phyloP scores from a whole-genome alignment of 1,140 invertebrate species.

The Hesperophylax magnus region DNA sequence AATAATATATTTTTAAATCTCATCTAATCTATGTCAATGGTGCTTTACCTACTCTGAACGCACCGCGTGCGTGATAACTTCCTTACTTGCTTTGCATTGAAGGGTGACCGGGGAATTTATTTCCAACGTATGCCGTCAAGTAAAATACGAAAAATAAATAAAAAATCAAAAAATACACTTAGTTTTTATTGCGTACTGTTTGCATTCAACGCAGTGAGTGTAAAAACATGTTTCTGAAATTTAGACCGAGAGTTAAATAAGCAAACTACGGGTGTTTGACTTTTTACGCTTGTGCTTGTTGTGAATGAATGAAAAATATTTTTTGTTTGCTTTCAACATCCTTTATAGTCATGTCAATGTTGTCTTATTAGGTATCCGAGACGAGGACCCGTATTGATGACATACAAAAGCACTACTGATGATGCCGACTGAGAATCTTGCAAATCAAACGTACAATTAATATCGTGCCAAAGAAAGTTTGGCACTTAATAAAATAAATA shows the following conservation, averaged over 20 bases:
- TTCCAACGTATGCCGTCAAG: not conserved
- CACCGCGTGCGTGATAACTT: not conserved
- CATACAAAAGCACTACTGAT: too few species aligned
- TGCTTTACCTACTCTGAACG: not conserved
- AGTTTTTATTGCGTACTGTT: not conserved
- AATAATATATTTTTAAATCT: too few species aligned
- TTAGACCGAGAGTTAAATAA: not conserved
- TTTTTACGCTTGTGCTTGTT: not conserved
- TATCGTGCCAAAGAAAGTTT: too few species aligned
- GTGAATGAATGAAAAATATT: not conserved
- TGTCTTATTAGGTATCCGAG: too few species aligned
- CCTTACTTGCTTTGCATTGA: not conserved
- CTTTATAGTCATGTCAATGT: not conserved
- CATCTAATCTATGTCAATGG: too few species aligned
- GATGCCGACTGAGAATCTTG: too few species aligned
- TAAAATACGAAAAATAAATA: not conserved
- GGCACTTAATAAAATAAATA: too few species aligned
- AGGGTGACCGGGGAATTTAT: not conserved
- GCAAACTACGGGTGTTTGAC: not conserved
- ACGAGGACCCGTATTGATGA: too few species aligned
- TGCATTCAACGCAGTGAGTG: not conserved
- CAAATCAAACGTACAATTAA: too few species aligned
- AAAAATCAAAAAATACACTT: conserved; percentile 1
- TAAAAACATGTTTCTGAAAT: conserved; percentile 2
- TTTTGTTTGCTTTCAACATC: not conserved